Base-by-base conservation (phyloP, 2,888 invertebrate species). In the Stegophylla sp. region DNA sequence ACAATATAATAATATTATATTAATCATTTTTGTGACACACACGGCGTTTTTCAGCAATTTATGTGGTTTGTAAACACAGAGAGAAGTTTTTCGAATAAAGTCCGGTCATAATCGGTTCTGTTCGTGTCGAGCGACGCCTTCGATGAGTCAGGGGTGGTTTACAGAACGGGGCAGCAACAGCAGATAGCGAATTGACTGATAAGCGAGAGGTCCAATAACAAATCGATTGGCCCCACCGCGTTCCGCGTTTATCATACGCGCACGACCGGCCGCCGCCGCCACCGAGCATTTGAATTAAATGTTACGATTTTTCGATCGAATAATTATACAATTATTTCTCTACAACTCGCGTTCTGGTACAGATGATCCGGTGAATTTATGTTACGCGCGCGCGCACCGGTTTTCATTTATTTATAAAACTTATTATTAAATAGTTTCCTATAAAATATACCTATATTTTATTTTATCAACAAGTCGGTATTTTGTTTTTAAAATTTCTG, bases 191-290 rank as follows among this genome's bases (percentile, higher is more conserved):
- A 9, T 34, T 69, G 17, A 26, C 7, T 69, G 79, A 79, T 79
- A 79, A 79, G 71, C 59, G 41, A 59, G 10, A 71, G 7, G 12
- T 51, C 79, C 79, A 79, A 79, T 79, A 61, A 79, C 51, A 71
- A 71, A 71, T 41, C 71, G 79, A 20, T 17, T 12, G 61, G 79
- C 79, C 79, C 79, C 79, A 79, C 79, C 61, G 41, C 34, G 69
- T 28, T 45, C n/a, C 12, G 26, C n/a, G 61, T 53, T 76, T 69
- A 77, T 77, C 77, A 34, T 59, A 20, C 12, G 51, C 26, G 26
- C 45, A 34, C 9, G 26, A n/a, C 48, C 63, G 48, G 43, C 34
- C 34, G 17, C 56, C n/a, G 43, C 48, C 45, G 73, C 26, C 61
- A 28, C 5, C 61, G 61, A 61, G 45, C 67, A 34, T 79, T 79